Base-by-base conservation (phyloP, 2,888 invertebrate genomes). In the Leucoptera coffeella region DNA sequence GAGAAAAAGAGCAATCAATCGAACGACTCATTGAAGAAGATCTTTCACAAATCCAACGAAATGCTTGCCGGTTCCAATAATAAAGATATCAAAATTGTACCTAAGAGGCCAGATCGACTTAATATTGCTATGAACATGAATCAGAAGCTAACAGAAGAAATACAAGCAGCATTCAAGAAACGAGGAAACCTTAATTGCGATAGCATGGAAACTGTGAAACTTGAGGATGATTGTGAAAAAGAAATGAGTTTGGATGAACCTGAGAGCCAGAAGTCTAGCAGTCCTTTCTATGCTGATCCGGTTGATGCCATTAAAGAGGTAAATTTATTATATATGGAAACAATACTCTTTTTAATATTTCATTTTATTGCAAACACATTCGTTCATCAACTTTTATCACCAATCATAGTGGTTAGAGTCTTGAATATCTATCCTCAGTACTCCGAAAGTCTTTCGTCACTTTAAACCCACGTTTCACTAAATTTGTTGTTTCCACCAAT, bases 211-310 rank as follows among this genome's bases (percentile, higher is more conserved):
- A 67, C 67, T 4, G 52, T 71, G 3, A 71, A 65, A 45, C 35
- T 64, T 27, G 69, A 67, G 40, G 67, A 69, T 35, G 59, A 61
- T 35, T 44, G 42, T 32, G 38, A 43, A 4, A 53, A 52, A 32
- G 51, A 51, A 30, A 40, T 43, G 13, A 43, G 49, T 27, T 49
- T 45, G 22, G 55, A 55, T 22, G 57, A 59, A 27, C 52, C 55
- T 27, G 71, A 67, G 33, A 61, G 67, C 33, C 71, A 72, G 32
- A 85, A 86, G 37, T 82, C 87, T 46, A 82, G 82, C 9, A 89
- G 89, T 50, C 90, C 90, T 2, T 89, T 89, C 45, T 91, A 91
- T 47, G 88, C 89, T 2, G 90, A 91, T 54, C 91, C 91, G 14
- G 88, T 90, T 8, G 91, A 91, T 59, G 80, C 89, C 14, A 69